A percentile compares a stretch with the other conserved stretches of the same genome.
Conservation (phyloP, 2,888 invertebrate species). For the Endotricha flammealis region DNA sequence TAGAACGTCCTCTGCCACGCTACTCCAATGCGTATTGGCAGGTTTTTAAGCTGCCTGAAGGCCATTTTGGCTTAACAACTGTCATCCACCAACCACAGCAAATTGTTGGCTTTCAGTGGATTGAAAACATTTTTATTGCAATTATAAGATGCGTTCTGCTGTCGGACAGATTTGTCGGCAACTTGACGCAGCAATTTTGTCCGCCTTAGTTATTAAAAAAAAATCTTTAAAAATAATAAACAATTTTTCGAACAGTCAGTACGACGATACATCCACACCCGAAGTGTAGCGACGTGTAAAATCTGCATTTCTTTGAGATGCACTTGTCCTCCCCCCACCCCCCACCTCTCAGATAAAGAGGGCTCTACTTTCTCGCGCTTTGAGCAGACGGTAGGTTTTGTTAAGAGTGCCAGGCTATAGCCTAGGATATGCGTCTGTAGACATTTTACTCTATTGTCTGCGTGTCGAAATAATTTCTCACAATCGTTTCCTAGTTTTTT, state of each 20-base stretch:
- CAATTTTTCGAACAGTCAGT: constrained; percentile 31
- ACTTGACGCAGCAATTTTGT: no score
- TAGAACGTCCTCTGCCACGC: no score
- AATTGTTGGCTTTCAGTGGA: no score
- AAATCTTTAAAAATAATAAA: constrained; percentile 1
- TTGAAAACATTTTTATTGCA: no score
- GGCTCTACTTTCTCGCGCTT: constrained; percentile 73
- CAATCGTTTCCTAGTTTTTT: constrained; percentile 6
- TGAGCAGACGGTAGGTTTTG: constrained; percentile 66
- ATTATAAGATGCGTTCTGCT: no score
- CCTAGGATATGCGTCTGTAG: constrained; percentile 27
- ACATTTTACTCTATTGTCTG: constrained; percentile 14
- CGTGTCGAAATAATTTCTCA: constrained; percentile 9
- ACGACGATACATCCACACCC: constrained; percentile 65
- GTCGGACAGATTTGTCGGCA: no score
- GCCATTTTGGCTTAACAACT: no score
- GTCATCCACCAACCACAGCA: no score
- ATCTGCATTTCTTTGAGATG: constrained; percentile 79
- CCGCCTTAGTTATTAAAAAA: no score
- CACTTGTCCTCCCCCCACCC: constrained; percentile 53
- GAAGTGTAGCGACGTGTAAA: constrained; percentile 77
- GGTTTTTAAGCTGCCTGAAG: no score
- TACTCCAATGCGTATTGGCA: no score
- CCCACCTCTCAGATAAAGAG: constrained; percentile 69
- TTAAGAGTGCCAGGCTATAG: constrained; percentile 39